These are phyloP conservation scores for Leptoteleia sp. DNA, from an alignment of 1,140 invertebrate species.

Conservation along the genomic window DNA sequence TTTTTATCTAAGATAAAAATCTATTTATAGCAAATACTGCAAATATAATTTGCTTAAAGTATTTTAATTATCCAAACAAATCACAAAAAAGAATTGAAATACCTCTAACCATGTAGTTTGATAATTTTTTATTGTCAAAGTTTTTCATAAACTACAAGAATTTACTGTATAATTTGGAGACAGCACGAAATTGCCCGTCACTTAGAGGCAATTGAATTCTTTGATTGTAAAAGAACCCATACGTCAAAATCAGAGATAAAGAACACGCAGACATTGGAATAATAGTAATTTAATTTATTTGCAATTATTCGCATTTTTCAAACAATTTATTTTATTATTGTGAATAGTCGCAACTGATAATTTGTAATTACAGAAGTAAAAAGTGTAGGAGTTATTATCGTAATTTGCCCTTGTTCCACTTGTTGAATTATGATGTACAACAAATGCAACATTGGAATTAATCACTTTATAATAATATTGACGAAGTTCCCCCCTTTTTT, in stretches of 20 bases:
- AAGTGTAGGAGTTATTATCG: slow-evolving; percentile 47
- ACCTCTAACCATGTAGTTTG: too few relatives aligned
- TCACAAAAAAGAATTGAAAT: too few relatives aligned
- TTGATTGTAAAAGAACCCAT: too few relatives aligned
- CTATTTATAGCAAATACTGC: too few relatives aligned
- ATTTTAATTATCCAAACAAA: too few relatives aligned
- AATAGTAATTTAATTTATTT: slow-evolving; percentile 18
- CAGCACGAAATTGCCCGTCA: neutral
- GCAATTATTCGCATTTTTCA: slow-evolving; percentile 27
- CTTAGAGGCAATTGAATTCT: too few relatives aligned
- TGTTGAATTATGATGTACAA: slow-evolving; percentile 44
- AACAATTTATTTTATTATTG: too few relatives aligned
- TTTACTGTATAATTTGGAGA: neutral
- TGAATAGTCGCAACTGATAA: slow-evolving; percentile 43
- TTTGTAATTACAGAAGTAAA: slow-evolving; percentile 49
- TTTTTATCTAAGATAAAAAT: too few relatives aligned
- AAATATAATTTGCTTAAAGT: too few relatives aligned
- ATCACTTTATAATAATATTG: slow-evolving; percentile 32
- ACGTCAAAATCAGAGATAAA: slow-evolving; percentile 8
- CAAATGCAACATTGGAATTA: slow-evolving; percentile 49
- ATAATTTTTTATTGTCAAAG: too few relatives aligned
- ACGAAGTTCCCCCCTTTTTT: slow-evolving; percentile 12
- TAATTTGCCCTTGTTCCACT: slow-evolving; percentile 54
- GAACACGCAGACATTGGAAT: neutral
- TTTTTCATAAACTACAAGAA: too few relatives aligned